Evolutionary conservation across 2,113 vertebrate genomes (phyloP).

Genomic region (Saguinus imperator): DNA sequence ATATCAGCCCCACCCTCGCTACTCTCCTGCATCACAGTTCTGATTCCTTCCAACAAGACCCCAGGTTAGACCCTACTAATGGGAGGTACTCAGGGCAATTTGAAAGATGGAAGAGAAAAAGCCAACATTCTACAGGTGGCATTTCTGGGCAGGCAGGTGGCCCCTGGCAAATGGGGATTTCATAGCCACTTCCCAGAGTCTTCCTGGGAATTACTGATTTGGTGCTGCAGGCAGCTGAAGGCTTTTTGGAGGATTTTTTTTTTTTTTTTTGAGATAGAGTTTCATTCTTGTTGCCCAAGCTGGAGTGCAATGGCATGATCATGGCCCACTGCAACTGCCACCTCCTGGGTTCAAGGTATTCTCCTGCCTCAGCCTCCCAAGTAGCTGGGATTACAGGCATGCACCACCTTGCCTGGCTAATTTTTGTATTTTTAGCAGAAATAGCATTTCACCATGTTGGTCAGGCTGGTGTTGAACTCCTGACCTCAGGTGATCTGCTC

Average conservation of each 20-base stretch:
- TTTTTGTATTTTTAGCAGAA: too few relatives aligned
- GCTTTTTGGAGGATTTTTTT: neutral
- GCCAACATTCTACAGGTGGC: neutral
- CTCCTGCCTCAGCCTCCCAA: too few relatives aligned
- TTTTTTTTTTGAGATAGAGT: too few relatives aligned
- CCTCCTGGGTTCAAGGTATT: too few relatives aligned
- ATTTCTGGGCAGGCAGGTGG: neutral
- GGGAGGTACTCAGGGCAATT: neutral
- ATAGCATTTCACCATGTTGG: too few relatives aligned
- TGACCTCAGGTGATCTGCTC: too few relatives aligned
- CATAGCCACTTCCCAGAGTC: neutral
- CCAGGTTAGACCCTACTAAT: neutral
- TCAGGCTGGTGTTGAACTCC: too few relatives aligned
- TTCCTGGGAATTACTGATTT: neutral
- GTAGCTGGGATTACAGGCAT: too few relatives aligned
- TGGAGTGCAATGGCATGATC: too few relatives aligned
- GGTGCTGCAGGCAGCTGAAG: neutral
- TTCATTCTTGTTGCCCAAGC: too few relatives aligned
- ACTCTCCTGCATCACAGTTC: neutral
- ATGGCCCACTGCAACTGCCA: too few relatives aligned
- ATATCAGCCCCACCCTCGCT: neutral
- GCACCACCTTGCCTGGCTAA: too few relatives aligned
- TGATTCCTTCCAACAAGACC: neutral
- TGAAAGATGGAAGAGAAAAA: neutral
- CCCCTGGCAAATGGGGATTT: neutral